Percentiles rank a stretch among this genome's conserved stretches.
Evolutionary conservation across 92 coral and sea anemone genomes (phyloP).

Genomic region (Zoanthus solanderi): DNA sequence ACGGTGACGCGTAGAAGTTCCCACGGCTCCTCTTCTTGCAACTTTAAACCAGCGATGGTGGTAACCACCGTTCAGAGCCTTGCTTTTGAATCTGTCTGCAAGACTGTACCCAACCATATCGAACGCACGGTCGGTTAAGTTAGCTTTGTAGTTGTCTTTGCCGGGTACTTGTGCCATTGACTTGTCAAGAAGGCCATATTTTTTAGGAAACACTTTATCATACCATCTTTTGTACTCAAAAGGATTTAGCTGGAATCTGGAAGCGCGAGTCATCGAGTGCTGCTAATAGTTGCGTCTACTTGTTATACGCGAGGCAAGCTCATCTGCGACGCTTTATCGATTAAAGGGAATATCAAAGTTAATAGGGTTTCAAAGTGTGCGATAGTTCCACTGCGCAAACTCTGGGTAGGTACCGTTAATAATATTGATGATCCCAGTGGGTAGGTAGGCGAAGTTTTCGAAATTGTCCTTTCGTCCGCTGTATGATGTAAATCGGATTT

Average conservation of each 20-base stretch:
- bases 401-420: conserved; percentile 81
- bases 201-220: conserved; percentile 31
- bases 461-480: too few species aligned
- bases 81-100: conserved; percentile 63
- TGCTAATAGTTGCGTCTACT: conserved; percentile 42
- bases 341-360: conserved; percentile 68
- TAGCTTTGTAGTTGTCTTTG: conserved; percentile 86
- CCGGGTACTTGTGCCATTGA: conserved; percentile 79
- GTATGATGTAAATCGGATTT: too few species aligned
- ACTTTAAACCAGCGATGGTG: conserved; percentile 95
- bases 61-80: conserved; percentile 71
- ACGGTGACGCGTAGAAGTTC: conserved; percentile 83
- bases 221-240: conserved; percentile 62
- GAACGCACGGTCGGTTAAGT: conserved; percentile 82
- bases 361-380: conserved; percentile 76
- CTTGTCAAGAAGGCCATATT: conserved; percentile 41
- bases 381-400: conserved; percentile 90
- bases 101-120: conserved; percentile 66
- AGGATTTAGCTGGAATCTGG: conserved; percentile 76
- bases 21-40: conserved; percentile 85
- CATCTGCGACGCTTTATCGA: conserved; percentile 75
- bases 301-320: conserved; percentile 64
- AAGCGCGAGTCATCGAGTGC: conserved; percentile 62
- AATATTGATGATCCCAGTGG: conserved; percentile 83
- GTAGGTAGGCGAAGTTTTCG: conserved; percentile 83